These are phyloP conservation scores for Caenorhabditis japonica DNA, from an alignment of 2,888 invertebrate genomes.

Conservation along the genomic window DNA sequence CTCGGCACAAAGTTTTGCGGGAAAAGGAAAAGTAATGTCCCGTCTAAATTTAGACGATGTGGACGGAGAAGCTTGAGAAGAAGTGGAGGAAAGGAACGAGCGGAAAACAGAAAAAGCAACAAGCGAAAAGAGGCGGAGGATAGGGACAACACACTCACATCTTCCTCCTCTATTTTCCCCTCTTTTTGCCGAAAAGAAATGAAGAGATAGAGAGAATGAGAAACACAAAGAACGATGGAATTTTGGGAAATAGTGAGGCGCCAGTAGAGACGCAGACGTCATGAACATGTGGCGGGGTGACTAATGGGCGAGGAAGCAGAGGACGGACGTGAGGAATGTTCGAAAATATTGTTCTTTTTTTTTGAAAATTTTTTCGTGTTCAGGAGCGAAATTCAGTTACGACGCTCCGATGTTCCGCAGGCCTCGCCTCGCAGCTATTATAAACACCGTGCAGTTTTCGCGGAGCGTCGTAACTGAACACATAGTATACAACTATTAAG, in stretches of 20 bases:
- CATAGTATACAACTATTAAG: no score
- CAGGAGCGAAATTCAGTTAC: no score
- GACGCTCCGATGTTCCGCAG: no score
- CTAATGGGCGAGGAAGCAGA: slow-evolving; percentile 33
- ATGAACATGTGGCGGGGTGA: slow-evolving; percentile 49
- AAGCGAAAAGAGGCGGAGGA: slow-evolving; percentile 38
- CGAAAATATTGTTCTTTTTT: no score
- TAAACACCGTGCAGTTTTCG: no score
- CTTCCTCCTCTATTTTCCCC: slow-evolving; percentile 13
- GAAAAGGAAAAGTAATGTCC: not conserved
- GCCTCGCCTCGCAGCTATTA: no score
- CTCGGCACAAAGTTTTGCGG: no score
- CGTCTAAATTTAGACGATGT: not conserved
- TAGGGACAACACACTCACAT: slow-evolving; percentile 36
- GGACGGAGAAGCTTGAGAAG: not conserved
- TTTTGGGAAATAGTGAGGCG: slow-evolving; percentile 24
- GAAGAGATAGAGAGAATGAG: slow-evolving; percentile 23
- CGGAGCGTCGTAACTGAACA: no score
- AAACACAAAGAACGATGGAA: slow-evolving; percentile 10
- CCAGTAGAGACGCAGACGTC: slow-evolving; percentile 31
- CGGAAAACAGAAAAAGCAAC: slow-evolving; percentile 45
- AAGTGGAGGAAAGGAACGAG: slow-evolving; percentile 4
- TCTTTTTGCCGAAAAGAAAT: slow-evolving; percentile 24
- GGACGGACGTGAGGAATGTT: slow-evolving; percentile 26
- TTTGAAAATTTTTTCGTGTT: no score